Evolutionary conservation across 2,797 vertebrate genomes (phyloP), one percentile per base, ranked within the genome.

Genomic region (Rhinatrema bivittatum): DNA sequence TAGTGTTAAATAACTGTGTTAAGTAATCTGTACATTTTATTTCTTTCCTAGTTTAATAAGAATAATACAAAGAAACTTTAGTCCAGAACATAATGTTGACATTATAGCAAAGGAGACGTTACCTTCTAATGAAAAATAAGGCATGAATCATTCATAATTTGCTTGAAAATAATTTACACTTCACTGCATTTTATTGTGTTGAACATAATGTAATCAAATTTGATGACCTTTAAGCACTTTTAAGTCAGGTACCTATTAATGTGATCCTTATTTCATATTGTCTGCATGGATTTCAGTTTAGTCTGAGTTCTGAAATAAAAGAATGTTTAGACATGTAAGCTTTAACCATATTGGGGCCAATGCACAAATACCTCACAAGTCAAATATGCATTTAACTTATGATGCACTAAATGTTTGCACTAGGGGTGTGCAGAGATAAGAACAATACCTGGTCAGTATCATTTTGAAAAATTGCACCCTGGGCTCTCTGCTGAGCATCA

Each of bases 161-260:
- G 9, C 36, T 67, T 43, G 51, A 53, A 65, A 65, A 59, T 65
- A 50, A 46, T 65, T 73, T 70, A 53, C 46, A 62, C 62, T 63
- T 62, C 62, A 35, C 36, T 64, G 33, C 51, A 39, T 53, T 66
- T 62, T 54, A 56, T 40, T 65, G 32, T 70, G 36, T 54, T 45
- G 62, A 68, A 45, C 56, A 62, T 56, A 72, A 71, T 56, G 62
- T 54, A 66, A 65, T 72, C 63, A 60, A 38, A 42, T 47, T 72
- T 62, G 52, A 60, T 81, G 78, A 82, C 76, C 79, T 85, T 78
- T 79, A 70, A 67, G 60, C 61, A 55, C 47, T 79, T 75, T 81
- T 53, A 58, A 68, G 63, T 52, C 33, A 38, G 48, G 29, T 70
- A 38, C 56, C 53, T 70, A 58, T 70, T 62, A 63, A 42, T 65